Percentiles rank a stretch among this genome's conserved stretches.
Conservation (phyloP, 2,888 invertebrate species). For the Oligia strigilis region DNA sequence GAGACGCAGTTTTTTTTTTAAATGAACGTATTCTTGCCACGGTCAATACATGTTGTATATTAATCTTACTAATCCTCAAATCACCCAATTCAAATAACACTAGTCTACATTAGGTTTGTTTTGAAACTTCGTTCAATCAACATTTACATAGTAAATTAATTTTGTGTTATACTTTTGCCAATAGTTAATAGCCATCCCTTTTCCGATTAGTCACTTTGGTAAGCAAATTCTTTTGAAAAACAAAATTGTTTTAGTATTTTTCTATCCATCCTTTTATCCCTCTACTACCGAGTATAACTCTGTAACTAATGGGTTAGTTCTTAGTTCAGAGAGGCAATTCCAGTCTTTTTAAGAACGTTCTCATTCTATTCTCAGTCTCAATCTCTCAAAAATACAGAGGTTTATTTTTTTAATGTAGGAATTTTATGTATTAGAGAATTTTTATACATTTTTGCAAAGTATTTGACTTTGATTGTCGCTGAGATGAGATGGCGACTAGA, state of each 20-base stretch:
- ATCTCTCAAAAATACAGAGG: no score
- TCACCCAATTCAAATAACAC: conserved; percentile 25
- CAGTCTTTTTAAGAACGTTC: not conserved
- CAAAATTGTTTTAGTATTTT: conserved; percentile 32
- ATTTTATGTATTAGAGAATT: not conserved
- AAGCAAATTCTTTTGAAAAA: conserved; percentile 36
- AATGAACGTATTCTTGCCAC: not conserved
- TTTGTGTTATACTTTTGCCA: conserved; percentile 48
- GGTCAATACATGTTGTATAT: not conserved
- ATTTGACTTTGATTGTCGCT: not conserved
- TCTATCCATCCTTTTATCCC: conserved; percentile 22
- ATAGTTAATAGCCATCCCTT: conserved; percentile 50
- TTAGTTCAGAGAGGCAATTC: not conserved
- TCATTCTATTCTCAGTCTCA: not conserved
- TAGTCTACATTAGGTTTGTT: conserved; percentile 26
- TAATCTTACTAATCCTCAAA: not conserved
- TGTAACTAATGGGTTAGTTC: conserved; percentile 20
- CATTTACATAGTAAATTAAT: conserved; percentile 8
- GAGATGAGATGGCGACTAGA: not conserved
- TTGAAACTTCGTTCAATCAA: conserved; percentile 12
- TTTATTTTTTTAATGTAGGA: no score
- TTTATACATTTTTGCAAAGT: not conserved
- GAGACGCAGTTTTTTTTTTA: not conserved
- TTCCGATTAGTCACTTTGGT: conserved; percentile 66
- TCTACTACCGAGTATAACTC: conserved; percentile 23